phyloP scores from a whole-genome alignment of 2,113 vertebrate species.

The Osmerus mordax region DNA sequence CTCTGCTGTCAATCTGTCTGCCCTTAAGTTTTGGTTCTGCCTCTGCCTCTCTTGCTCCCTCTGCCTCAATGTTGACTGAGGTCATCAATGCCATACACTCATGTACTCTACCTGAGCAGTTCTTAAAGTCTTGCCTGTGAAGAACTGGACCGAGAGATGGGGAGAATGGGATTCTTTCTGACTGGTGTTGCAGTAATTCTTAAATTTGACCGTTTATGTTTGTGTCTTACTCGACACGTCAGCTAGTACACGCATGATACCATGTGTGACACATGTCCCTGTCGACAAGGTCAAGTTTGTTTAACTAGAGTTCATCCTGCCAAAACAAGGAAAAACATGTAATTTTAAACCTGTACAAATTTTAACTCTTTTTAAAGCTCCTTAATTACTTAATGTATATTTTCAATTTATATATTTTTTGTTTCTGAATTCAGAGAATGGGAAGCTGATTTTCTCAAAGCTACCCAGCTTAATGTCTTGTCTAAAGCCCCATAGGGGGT shows the following conservation, averaged over 20 bases:
- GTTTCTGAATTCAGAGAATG: slow-evolving; percentile 50
- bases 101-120: slow-evolving; percentile 17
- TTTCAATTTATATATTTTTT: slow-evolving; percentile 63
- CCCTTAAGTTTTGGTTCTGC: not conserved
- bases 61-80: slow-evolving; percentile 56
- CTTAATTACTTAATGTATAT: slow-evolving; percentile 59
- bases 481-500: slow-evolving; percentile 43
- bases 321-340: slow-evolving; percentile 58
- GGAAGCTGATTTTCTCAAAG: slow-evolving; percentile 22
- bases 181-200: too few species aligned
- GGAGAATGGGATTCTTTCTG: not conserved
- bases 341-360: slow-evolving; percentile 58
- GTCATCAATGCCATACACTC: slow-evolving; percentile 47
- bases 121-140: slow-evolving; percentile 37
- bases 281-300: slow-evolving; percentile 53
- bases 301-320: slow-evolving; percentile 66
- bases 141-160: slow-evolving; percentile 31
- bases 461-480: slow-evolving; percentile 4
- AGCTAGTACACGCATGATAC: slow-evolving; percentile 17
- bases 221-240: slow-evolving; percentile 6
- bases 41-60: slow-evolving; percentile 5
- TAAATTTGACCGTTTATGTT: not conserved
- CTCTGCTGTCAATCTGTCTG: slow-evolving; percentile 1
- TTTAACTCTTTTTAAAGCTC: slow-evolving; percentile 54
- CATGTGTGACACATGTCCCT: slow-evolving; percentile 5